Evolutionary conservation across 2,888 invertebrate species (phyloP), one percentile per base, ranked within the genome.

Genomic region (Autographa gamma): DNA sequence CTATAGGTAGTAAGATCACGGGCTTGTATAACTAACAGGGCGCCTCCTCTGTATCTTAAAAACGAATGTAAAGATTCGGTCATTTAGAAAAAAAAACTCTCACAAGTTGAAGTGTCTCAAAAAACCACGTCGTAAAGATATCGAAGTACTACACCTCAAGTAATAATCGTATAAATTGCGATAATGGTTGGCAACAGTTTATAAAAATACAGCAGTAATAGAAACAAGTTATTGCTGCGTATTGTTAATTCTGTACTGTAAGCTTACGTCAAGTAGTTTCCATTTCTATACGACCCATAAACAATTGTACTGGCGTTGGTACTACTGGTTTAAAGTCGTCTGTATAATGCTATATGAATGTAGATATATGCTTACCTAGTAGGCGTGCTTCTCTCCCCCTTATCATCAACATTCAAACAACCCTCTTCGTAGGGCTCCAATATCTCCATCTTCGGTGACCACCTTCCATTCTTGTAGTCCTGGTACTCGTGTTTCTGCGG

Each of bases 381-480:
- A 56, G 96, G 95, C 34, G 96, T 96, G 34, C 95, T 96, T 68
- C 97, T 96, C 73, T 96, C 94, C 4, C 97, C 97, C 84, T 97
- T 97, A 83, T 97, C 96, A 82, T 97, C 97, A 11, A 96, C 94
- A 66, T 93, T 92, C 69, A 95, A 92, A 88, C 98, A 98, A 13
- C 97, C 98, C 85, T 97, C 97, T 68, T 94, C 86, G 88, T 98
- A 98, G 0, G 97, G 97, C 86, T 97, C 97, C 79, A 97, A 96
- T 48, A 98, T 96, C 79, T 96, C 95, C 76, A 97, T 96, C 86
- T 96, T 96, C 60, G 96, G 94, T 56, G 96, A 94, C 98, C 98
- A 98, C 79, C 92, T 92, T 16, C 96, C 96, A 74, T 96, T 92
- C 78, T 96, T 96, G 85, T 96, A 97, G 65, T 96, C 96, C 86